Conservation (phyloP, 2,888 invertebrate species). For the Drosophila dives region DNA sequence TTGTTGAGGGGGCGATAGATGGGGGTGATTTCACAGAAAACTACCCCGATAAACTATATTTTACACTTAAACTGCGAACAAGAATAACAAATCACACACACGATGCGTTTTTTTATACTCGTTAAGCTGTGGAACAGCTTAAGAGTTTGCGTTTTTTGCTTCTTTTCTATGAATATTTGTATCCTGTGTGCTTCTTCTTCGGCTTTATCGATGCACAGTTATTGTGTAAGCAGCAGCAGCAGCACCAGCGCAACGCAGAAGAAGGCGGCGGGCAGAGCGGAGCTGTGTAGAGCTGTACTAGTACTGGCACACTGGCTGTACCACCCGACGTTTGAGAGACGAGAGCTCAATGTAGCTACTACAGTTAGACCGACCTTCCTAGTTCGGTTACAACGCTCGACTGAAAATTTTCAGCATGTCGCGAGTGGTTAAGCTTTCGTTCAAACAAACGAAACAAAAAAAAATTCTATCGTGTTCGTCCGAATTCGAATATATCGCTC, state of each 20-base stretch:
- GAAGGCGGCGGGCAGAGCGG: constrained; percentile 74
- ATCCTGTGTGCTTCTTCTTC: constrained; percentile 77
- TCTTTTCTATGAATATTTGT: constrained; percentile 49
- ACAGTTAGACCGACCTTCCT: constrained; percentile 84
- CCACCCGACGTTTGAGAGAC: constrained; percentile 77
- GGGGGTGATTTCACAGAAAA: constrained; percentile 67
- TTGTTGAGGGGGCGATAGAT: constrained; percentile 35
- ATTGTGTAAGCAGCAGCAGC: constrained; percentile 81
- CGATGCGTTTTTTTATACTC: constrained; percentile 48
- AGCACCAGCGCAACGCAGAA: constrained; percentile 65
- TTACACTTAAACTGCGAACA: constrained; percentile 61
- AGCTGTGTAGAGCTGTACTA: constrained; percentile 71
- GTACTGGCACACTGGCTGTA: constrained; percentile 74
- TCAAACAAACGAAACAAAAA: constrained; percentile 30
- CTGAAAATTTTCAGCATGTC: constrained; percentile 83
- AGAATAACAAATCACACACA: constrained; percentile 77
- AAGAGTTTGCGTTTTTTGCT: constrained; percentile 48
- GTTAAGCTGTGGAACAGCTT: constrained; percentile 65
- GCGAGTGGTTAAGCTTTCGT: constrained; percentile 83
- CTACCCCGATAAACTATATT: constrained; percentile 73
- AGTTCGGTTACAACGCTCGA: constrained; percentile 85
- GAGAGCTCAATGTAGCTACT: constrained; percentile 76
- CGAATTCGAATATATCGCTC: constrained; percentile 37
- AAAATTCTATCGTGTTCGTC: constrained; percentile 49
- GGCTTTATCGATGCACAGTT: constrained; percentile 79